Conservation (phyloP, 2,113 vertebrate species). For the Ascaphus truei region DNA sequence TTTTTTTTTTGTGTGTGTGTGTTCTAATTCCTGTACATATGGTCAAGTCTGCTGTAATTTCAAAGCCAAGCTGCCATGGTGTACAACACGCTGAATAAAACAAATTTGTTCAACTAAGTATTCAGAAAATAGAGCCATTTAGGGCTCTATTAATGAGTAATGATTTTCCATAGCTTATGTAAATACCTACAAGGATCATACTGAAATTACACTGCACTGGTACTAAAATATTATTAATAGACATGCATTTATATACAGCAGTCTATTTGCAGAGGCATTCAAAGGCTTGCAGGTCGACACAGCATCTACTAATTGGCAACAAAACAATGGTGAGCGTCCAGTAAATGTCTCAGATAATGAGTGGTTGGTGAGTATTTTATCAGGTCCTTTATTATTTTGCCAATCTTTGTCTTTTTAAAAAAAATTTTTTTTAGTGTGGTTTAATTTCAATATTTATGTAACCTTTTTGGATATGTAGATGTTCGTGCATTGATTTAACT, state of each 20-base stretch:
- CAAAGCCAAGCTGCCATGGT: neutral
- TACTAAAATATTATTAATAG: conserved; percentile 7
- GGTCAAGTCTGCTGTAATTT: neutral
- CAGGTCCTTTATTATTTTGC: neutral
- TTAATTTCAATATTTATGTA: neutral
- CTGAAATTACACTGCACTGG: neutral
- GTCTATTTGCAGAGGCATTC: neutral
- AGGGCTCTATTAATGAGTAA: neutral
- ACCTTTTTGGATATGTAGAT: neutral
- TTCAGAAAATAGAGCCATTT: neutral
- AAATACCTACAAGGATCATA: neutral
- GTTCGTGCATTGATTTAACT: neutral
- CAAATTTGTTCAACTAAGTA: neutral
- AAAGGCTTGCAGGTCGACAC: neutral
- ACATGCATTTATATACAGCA: neutral
- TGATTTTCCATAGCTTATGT: conserved; percentile 1
- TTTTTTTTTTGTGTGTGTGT: neutral
- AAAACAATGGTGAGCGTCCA: neutral
- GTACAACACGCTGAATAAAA: neutral
- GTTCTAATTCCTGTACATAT: neutral
- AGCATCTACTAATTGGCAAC: neutral
- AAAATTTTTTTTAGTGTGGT: neutral
- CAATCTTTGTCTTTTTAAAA: too few relatives aligned
- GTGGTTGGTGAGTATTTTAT: too few relatives aligned
- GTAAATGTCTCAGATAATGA: neutral